These are phyloP conservation scores for Drosophila sordidula DNA, from an alignment of 2,888 invertebrate species.

Conservation along the genomic window DNA sequence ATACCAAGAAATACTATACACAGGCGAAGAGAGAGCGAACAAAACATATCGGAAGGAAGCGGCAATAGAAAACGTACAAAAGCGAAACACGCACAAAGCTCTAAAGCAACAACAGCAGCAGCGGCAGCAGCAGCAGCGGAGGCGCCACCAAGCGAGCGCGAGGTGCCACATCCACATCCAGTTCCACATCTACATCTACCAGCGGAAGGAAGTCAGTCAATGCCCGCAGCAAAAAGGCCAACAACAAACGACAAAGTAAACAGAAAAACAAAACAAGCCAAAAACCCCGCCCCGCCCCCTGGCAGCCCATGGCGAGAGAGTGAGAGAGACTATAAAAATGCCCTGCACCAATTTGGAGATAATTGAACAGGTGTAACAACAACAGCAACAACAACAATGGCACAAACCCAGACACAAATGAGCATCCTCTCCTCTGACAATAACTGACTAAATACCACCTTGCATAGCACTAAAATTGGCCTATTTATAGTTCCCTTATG, in stretches of 20 bases:
- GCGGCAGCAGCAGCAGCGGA: constrained; percentile 22
- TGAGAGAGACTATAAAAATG: constrained; percentile 55
- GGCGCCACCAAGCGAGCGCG: constrained; percentile 20
- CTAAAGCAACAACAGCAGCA: constrained; percentile 10
- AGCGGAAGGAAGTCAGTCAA: constrained; percentile 77
- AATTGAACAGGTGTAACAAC: constrained; percentile 42
- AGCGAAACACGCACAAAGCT: constrained; percentile 70
- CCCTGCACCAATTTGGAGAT: constrained; percentile 47
- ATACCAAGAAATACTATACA: constrained; percentile 6
- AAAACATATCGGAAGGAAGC: constrained; percentile 75
- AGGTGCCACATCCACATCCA: constrained; percentile 8
- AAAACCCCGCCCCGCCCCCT: constrained; percentile 22
- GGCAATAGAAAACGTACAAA: constrained; percentile 76
- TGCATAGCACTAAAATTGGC: constrained; percentile 30
- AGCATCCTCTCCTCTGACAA: constrained; percentile 32
- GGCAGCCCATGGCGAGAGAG: background rate
- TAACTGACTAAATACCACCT: constrained; percentile 25
- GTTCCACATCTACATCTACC: constrained; percentile 24
- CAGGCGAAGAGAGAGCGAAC: constrained; percentile 15
- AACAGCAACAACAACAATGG: constrained; percentile 12
- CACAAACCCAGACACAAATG: constrained; percentile 23
- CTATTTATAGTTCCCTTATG: constrained; percentile 41
- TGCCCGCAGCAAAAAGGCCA: constrained; percentile 76
- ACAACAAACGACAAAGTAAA: constrained; percentile 74
- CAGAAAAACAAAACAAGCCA: constrained; percentile 66